These are phyloP conservation scores for Pygmarrhopalites habei DNA, from an alignment of 1,140 invertebrate species.

Conservation along the genomic window DNA sequence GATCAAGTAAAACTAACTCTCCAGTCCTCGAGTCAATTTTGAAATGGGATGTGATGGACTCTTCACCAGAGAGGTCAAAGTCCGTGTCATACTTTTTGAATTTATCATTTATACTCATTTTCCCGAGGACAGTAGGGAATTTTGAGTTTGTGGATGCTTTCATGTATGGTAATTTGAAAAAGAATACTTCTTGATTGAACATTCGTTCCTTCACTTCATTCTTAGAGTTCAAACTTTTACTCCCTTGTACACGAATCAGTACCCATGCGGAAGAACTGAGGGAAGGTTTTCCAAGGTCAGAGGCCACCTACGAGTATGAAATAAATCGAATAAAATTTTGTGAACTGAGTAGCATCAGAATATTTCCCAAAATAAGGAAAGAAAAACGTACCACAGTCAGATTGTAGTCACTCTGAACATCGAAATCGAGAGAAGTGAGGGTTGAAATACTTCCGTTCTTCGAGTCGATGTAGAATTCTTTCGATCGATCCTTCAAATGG, in stretches of 20 bases:
- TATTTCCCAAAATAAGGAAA: neutral
- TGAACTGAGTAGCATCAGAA: neutral
- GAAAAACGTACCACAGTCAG: conserved; percentile 57
- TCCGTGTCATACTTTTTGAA: conserved; percentile 47
- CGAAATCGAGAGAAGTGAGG: conserved; percentile 63
- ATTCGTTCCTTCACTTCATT: conserved; percentile 33
- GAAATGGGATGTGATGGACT: conserved; percentile 50
- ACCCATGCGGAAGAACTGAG: conserved; percentile 64
- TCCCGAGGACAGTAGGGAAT: conserved; percentile 60
- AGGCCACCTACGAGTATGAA: conserved; percentile 53
- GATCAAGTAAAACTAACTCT: conserved; percentile 58
- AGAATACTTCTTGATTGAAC: conserved; percentile 34
- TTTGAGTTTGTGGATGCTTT: conserved; percentile 49
- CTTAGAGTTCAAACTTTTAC: conserved; percentile 54
- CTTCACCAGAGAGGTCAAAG: conserved; percentile 49
- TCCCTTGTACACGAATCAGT: conserved; percentile 56
- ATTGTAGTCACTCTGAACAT: conserved; percentile 57
- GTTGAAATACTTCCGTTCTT: conserved; percentile 72
- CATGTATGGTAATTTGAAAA: conserved; percentile 51
- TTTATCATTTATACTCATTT: conserved; percentile 58
- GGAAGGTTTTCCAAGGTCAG: conserved; percentile 72
- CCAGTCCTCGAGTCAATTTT: conserved; percentile 64
- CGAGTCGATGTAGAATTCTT: conserved; percentile 62
- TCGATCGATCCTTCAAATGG: conserved; percentile 46
- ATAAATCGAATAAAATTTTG: conserved; percentile 8